Base-by-base conservation (phyloP, 2,113 vertebrate species). In the Phaethornis superciliosus region DNA sequence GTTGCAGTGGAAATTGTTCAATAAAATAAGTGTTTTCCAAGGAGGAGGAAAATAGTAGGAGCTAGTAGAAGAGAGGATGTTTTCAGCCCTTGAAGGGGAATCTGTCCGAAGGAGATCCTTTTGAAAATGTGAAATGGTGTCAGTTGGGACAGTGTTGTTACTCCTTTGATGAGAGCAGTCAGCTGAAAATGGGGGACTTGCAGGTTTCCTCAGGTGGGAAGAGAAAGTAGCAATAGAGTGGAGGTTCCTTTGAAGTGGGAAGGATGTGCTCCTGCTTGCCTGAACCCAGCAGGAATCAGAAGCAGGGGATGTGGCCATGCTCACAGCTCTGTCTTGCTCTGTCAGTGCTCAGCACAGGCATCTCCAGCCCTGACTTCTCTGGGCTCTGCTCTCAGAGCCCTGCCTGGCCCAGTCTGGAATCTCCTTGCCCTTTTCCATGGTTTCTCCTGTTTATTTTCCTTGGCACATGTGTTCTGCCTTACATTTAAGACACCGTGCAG, bases 41-140 rank as follows among this genome's bases (percentile, higher is more conserved):
- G 75, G 54, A 87, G 51, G 78, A 79, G 10, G 46, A 33, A 94
- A 74, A 35, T 46, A 79, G 51, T 42, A 72, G 67, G 81, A 82
- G n/a, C 42, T 2, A 22, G 58, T 9, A 91, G 89, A 88, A 95
- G 68, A 91, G 93, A 93, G 75, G 79, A 55, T 67, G 59, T 70
- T 96, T 80, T 59, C 70, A 67, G 27, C 54, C 23, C 75, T 82
- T 91, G 89, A 89, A 91, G 81, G 63, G 81, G 37, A 81, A 87
- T 60, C 33, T 47, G 40, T 26, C 72, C 84, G 65, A 68, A 81
- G 62, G 54, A 77, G 40, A 83, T 88, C 62, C 67, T 89, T 78
- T 90, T 42, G 26, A 51, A 92, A 59, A 84, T 55, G 71, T 59
- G 44, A 91, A 96, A 88, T 37, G 46, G 40, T 89, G 87, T 55